Conservation (phyloP, 2,797 vertebrate species). For the Anguilla marmorata region DNA sequence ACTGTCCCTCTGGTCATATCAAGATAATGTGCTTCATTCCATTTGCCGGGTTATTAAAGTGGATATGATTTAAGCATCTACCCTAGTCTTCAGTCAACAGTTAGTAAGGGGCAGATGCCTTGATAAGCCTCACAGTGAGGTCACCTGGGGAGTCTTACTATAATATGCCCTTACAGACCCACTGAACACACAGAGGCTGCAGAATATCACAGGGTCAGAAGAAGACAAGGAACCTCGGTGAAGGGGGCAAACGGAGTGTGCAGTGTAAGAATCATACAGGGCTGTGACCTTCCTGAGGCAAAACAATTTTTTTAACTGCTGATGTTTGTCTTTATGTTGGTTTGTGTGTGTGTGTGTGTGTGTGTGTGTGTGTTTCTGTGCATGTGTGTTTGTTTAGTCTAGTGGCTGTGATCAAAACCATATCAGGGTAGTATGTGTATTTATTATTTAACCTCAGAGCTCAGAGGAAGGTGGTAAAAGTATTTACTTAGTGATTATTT, state of each 20-base stretch:
- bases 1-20: background rate
- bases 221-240: background rate
- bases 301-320: too few species aligned
- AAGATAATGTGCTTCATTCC: conserved; percentile 11
- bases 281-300: background rate
- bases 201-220: background rate
- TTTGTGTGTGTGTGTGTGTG: background rate
- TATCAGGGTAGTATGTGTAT: background rate
- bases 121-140: background rate
- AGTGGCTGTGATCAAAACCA: background rate
- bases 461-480: background rate
- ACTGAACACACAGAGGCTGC: background rate
- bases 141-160: background rate
- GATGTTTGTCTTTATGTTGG: background rate
- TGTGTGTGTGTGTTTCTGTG: background rate
- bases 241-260: background rate
- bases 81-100: background rate
- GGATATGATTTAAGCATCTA: conserved; percentile 12
- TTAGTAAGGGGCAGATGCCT: background rate
- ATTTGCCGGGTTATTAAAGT: background rate
- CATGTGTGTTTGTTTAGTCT: background rate
- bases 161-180: background rate
- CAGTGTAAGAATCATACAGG: background rate
- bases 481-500: background rate
- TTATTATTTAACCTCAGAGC: background rate